A percentile compares a stretch with the other conserved stretches of the same genome.
These are phyloP conservation scores for Momotus momota DNA, from an alignment of 2,797 vertebrate genomes.

Conservation along the genomic window DNA sequence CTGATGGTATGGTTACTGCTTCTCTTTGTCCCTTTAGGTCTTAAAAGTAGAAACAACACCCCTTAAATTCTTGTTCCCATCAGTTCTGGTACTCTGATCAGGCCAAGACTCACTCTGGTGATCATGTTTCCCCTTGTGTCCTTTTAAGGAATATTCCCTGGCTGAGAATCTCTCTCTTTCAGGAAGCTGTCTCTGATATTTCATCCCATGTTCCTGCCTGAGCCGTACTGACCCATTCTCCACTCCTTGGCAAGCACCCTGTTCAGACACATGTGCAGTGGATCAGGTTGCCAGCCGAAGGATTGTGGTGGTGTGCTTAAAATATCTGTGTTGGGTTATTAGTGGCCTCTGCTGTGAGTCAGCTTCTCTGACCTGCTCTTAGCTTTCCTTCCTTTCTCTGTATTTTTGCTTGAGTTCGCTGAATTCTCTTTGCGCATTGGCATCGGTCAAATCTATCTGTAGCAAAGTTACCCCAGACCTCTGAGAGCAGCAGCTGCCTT, in stretches of 20 bases:
- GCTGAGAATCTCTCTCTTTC: background rate
- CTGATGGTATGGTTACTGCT: background rate
- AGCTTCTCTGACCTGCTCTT: background rate
- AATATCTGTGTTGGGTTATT: background rate
- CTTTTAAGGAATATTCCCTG: background rate
- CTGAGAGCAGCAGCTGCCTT: background rate
- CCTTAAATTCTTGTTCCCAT: background rate
- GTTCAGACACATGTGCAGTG: background rate
- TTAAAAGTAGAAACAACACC: background rate
- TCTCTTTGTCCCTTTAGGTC: background rate
- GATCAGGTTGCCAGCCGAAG: background rate
- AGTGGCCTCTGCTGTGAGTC: background rate
- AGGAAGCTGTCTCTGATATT: constrained; percentile 26
- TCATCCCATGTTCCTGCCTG: background rate
- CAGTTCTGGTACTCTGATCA: background rate
- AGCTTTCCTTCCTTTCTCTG: background rate
- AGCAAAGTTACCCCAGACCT: background rate
- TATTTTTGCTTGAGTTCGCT: background rate
- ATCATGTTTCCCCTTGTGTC: background rate
- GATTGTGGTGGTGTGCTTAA: background rate
- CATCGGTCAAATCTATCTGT: background rate
- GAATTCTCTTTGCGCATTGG: background rate
- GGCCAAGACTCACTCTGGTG: background rate
- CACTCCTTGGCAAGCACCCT: background rate
- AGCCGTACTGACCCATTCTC: background rate